phyloP scores from a whole-genome alignment of 2,888 invertebrate genomes.

The Macrophya annulata region DNA sequence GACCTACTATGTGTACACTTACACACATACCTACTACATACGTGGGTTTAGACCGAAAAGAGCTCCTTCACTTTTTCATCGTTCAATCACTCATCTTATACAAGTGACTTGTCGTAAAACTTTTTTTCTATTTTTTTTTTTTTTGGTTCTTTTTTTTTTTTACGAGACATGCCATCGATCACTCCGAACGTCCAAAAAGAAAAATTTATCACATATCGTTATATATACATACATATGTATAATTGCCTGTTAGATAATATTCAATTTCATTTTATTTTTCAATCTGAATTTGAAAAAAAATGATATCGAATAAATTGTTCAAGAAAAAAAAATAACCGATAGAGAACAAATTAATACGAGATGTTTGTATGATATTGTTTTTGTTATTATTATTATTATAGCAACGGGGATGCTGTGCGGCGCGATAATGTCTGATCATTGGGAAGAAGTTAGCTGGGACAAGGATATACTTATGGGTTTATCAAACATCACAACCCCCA shows the following conservation, averaged over 20 bases:
- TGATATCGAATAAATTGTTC: not conserved
- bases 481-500: conserved; percentile 83
- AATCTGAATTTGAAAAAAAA: not conserved
- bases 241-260: not conserved
- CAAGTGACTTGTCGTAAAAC: conserved; percentile 33
- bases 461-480: conserved; percentile 82
- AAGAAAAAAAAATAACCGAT: not conserved
- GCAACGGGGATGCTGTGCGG: conserved; percentile 90
- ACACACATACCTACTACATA: not conserved
- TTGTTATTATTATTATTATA: conserved; percentile 57
- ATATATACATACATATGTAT: too few relatives aligned
- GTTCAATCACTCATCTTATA: conserved; percentile 19
- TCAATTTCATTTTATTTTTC: not conserved
- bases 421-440: conserved; percentile 94
- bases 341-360: not conserved
- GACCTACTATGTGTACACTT: not conserved
- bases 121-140: not conserved
- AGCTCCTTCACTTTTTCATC: conserved; percentile 14
- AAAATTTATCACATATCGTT: not conserved
- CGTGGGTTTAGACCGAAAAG: not conserved
- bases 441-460: conserved; percentile 94
- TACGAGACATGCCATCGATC: conserved; percentile 16
- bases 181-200: not conserved
- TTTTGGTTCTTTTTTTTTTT: not conserved
- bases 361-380: not conserved